A percentile compares a stretch with the other conserved stretches of the same genome.
phyloP scores from a whole-genome alignment of 2,888 invertebrate genomes.

The Phasia obesa region DNA sequence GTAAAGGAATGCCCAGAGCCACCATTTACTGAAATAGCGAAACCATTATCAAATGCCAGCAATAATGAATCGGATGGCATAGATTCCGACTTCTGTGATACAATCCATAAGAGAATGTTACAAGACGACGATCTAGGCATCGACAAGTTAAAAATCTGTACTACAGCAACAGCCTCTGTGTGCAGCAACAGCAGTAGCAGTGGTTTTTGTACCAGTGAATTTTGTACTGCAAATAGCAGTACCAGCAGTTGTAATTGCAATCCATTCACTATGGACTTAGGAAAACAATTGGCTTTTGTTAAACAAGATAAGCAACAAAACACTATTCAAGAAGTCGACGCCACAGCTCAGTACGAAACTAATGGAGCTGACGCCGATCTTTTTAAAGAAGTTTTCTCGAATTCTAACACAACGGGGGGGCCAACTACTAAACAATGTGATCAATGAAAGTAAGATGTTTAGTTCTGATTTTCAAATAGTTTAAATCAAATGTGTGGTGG shows the following conservation, averaged over 20 bases:
- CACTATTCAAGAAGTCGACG: constrained; percentile 26
- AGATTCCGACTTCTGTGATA: constrained; percentile 48
- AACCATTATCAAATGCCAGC: background rate
- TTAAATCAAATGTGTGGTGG: constrained; percentile 35
- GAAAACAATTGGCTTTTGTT: constrained; percentile 31
- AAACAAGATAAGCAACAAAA: constrained; percentile 35
- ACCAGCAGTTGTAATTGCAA: constrained; percentile 72
- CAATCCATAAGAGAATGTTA: constrained; percentile 20
- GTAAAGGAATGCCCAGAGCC: constrained; percentile 62
- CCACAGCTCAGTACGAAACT: background rate
- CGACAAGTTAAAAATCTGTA: constrained; percentile 13
- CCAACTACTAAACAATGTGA: constrained; percentile 28
- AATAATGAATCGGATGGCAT: constrained; percentile 36
- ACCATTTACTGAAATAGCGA: background rate
- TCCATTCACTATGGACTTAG: constrained; percentile 63
- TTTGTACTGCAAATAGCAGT: constrained; percentile 72
- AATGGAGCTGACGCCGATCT: background rate
- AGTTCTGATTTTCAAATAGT: constrained; percentile 1
- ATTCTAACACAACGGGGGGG: background rate
- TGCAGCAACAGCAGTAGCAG: constrained; percentile 73
- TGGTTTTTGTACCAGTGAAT: constrained; percentile 72
- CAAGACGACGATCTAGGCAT: constrained; percentile 27
- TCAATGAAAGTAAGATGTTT: constrained; percentile 39
- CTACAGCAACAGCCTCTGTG: constrained; percentile 45
- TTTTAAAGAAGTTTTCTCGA: constrained; percentile 28